Evolutionary conservation across 1,140 invertebrate genomes (phyloP).

Genomic region (Pogonomyrmex californicus): DNA sequence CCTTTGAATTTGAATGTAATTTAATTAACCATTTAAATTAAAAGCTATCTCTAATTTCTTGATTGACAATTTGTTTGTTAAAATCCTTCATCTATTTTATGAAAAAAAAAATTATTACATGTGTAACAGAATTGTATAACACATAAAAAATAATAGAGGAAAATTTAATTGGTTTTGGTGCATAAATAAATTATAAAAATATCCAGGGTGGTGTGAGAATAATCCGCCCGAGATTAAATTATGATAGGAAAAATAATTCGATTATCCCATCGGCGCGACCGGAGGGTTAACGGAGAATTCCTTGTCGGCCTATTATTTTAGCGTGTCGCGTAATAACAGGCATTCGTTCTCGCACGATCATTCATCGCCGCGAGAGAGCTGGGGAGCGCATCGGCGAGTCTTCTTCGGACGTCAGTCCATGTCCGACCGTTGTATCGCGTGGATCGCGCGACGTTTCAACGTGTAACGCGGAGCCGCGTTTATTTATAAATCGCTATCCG

Average conservation of each 20-base stretch:
- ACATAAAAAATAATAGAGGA: background rate
- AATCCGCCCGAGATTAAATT: slow-evolving; percentile 7
- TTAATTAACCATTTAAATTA: background rate
- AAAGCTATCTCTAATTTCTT: background rate
- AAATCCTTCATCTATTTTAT: background rate
- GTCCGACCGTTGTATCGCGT: slow-evolving; percentile 40
- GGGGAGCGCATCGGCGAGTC: background rate
- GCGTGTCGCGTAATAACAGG: slow-evolving; percentile 53
- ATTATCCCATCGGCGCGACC: background rate
- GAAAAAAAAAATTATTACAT: background rate
- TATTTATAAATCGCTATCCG: slow-evolving; percentile 63
- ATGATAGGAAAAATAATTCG: slow-evolving; percentile 27
- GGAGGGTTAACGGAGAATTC: slow-evolving; percentile 18
- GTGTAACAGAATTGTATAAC: background rate
- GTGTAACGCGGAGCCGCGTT: background rate
- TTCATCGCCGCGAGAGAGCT: background rate
- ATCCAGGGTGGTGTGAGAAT: background rate
- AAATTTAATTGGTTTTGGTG: background rate
- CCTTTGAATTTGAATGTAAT: background rate
- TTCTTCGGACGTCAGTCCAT: slow-evolving; percentile 62
- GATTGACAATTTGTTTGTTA: background rate
- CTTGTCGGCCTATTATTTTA: slow-evolving; percentile 10
- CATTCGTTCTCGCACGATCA: slow-evolving; percentile 58
- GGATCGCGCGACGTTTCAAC: background rate
- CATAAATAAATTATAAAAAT: slow-evolving; percentile 3